Evolutionary conservation across 2,797 vertebrate genomes (phyloP).

Genomic region (Anguilla obscura): DNA sequence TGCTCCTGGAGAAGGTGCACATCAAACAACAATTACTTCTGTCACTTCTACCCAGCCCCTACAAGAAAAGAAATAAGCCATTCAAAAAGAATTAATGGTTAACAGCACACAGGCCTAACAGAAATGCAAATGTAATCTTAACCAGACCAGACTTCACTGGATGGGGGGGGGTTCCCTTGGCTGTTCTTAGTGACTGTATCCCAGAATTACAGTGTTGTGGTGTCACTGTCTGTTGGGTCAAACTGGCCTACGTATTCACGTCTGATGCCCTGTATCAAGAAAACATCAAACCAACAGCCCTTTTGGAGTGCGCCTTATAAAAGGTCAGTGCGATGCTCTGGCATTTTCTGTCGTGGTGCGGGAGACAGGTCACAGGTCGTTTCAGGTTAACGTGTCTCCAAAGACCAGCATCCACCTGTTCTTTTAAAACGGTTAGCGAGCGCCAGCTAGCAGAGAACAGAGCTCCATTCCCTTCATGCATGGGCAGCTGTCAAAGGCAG

Average conservation of each 20-base stretch:
- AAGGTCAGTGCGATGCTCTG: not conserved
- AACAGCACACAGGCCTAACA: not conserved
- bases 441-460: not conserved
- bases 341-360: not conserved
- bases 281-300: not conserved
- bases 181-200: not conserved
- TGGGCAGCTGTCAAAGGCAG: not conserved
- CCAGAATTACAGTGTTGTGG: not conserved
- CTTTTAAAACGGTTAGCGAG: not conserved
- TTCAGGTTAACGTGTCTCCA: not conserved
- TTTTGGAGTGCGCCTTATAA: not conserved
- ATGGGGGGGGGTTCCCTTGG: not conserved
- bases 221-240: not conserved
- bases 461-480: not conserved
- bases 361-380: not conserved
- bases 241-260: not conserved
- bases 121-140: not conserved
- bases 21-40: not conserved
- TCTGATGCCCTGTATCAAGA: not conserved
- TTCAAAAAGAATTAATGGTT: not conserved
- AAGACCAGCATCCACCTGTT: not conserved
- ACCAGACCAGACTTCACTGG: not conserved
- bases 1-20: not conserved
- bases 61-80: not conserved
- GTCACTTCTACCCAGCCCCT: not conserved